Conservation (phyloP, 2,888 invertebrate genomes). For the Hyposoter dolosus region DNA sequence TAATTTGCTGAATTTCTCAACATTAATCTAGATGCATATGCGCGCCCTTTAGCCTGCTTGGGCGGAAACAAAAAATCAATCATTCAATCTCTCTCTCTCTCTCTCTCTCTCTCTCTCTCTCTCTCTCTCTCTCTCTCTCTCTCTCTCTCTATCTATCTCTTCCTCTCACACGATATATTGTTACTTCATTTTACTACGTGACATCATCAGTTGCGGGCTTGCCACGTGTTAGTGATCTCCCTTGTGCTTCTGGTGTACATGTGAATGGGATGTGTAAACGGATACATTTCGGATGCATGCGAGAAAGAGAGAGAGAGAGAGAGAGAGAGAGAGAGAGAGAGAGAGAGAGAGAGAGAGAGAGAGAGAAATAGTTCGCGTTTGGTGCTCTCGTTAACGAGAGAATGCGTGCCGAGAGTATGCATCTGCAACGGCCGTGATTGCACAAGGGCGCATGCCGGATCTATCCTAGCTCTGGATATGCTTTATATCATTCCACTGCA, state of each 20-base stretch:
- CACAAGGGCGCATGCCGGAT: constrained; percentile 47
- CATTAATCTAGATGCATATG: too few species aligned
- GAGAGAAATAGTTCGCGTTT: constrained; percentile 13
- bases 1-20: too few species aligned
- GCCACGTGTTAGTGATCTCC: constrained; percentile 14
- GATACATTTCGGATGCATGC: constrained; percentile 33
- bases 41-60: too few species aligned
- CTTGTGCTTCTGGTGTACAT: constrained; percentile 21
- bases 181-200: constrained; percentile 44
- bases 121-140: constrained; percentile 14
- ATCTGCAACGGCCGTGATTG: constrained; percentile 63
- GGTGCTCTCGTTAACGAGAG: constrained; percentile 48
- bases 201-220: constrained; percentile 45
- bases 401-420: constrained; percentile 38
- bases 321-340: background rate
- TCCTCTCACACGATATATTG: constrained; percentile 8
- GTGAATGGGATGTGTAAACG: constrained; percentile 37
- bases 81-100: too few species aligned
- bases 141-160: background rate
- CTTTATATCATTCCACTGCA: constrained; percentile 32
- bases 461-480: constrained; percentile 46
- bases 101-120: too few species aligned
- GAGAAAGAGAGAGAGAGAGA: background rate
- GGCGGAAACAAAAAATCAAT: too few species aligned
- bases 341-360: constrained; percentile 5